These are phyloP conservation scores for Ostrea edulis DNA, from an alignment of 1,140 invertebrate species.

Conservation along the genomic window DNA sequence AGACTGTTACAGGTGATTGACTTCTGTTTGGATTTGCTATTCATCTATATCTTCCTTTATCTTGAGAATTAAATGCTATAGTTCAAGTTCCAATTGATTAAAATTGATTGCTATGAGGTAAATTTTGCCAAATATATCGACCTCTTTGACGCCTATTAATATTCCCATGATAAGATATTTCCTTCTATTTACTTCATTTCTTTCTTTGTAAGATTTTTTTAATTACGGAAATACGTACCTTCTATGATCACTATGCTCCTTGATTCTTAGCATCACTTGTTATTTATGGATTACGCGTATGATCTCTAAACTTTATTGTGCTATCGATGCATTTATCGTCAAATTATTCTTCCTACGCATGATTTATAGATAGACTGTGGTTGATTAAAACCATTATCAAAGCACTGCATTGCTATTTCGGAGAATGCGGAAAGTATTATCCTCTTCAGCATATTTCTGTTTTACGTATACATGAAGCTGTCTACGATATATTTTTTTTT, in stretches of 20 bases:
- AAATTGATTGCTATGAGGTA: too few species aligned
- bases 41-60: too few species aligned
- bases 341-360: background rate
- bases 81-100: too few species aligned
- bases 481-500: too few species aligned
- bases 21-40: too few species aligned
- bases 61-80: too few species aligned
- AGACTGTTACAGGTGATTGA: too few species aligned
- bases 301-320: background rate
- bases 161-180: background rate
- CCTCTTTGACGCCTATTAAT: too few species aligned
- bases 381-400: background rate
- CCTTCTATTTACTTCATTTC: background rate
- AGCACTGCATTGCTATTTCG: background rate
- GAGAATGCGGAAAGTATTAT: slow-evolving; percentile 3
- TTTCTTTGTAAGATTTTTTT: background rate
- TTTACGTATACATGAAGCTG: background rate
- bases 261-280: background rate
- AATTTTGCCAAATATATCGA: too few species aligned
- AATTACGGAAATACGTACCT: too few species aligned
- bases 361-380: background rate
- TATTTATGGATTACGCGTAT: background rate
- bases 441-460: background rate
- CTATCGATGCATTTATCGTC: background rate
- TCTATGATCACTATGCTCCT: background rate